Evolutionary conservation across 92 coral and sea anemone species (phyloP).

Genomic region (Montipora capitata): DNA sequence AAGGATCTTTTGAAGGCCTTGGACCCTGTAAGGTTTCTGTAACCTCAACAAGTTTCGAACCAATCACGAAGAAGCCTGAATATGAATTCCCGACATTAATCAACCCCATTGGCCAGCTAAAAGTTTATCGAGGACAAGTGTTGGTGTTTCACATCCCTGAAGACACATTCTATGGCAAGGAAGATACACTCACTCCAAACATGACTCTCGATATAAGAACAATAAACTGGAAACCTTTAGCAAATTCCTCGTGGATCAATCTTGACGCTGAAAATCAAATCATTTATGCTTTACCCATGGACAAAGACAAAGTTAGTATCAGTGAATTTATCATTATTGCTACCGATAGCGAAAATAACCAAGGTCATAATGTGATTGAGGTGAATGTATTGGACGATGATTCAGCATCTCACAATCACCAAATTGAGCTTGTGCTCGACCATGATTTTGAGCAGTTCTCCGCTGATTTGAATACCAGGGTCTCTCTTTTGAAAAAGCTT

Average conservation of each 20-base stretch:
- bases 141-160: constrained; percentile 71
- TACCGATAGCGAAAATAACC: constrained; percentile 63
- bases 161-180: constrained; percentile 83
- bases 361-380: constrained; percentile 50
- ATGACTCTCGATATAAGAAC: constrained; percentile 77
- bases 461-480: constrained; percentile 62
- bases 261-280: constrained; percentile 71
- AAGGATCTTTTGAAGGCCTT: constrained; percentile 71
- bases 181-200: constrained; percentile 86
- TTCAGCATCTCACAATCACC: constrained; percentile 45
- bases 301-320: constrained; percentile 40
- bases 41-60: not conserved
- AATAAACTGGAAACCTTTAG: constrained; percentile 42
- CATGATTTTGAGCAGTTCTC: constrained; percentile 59
- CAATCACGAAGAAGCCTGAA: not conserved
- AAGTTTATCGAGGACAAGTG: constrained; percentile 68
- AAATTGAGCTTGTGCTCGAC: constrained; percentile 44
- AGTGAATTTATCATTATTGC: constrained; percentile 76
- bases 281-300: constrained; percentile 79
- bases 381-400: constrained; percentile 58
- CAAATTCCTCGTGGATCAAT: constrained; percentile 77
- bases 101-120: constrained; percentile 56
- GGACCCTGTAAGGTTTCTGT: constrained; percentile 57
- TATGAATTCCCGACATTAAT: not conserved
- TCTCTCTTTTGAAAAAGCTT: constrained; percentile 73